Evolutionary conservation across 2,797 vertebrate species (phyloP), one percentile per base, ranked within the genome.

Genomic region (Rhyacichthys aspro): DNA sequence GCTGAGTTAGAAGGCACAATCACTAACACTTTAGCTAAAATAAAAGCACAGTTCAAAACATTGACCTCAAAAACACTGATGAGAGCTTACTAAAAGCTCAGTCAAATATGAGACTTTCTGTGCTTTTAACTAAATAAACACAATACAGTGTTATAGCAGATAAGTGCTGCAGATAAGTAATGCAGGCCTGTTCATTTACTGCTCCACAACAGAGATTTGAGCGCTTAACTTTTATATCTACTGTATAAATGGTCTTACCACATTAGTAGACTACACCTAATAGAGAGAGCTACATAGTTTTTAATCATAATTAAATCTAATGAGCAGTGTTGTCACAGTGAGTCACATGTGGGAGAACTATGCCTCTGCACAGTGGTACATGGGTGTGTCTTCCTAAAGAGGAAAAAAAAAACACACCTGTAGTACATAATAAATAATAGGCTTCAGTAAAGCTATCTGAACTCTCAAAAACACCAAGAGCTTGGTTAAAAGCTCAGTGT

Each of bases 31-130:
- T 50, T 17, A 52, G 49, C 23, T 28, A 28, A 28, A 28, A 52
- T 52, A 52, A 52, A 52, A 52, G 49, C 47, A n/a, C 9, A 5
- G 16, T 16, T 53, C 37, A 39, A 16, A 53, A 53, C 50, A 53
- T 23, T 53, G 50, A 41, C 11, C 50, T 39, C 36, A 53, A 36
- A 53, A 39, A 41, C 23, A 53, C 23, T 53, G 50, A 53, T 53
- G 50, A 53, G 28, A 15, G 42, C 37, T 37, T 37, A 47, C 50
- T 53, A 39, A 53, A 23, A 12, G 19, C 50, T n/a, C 17, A 9
- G 18, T 17, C 17, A 34, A 52, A 16, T 14, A 18, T 38, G 1
- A 28, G 23, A 28, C 23, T 2, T 2, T 28, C 2, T 28, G 2
- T 28, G 23, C 23, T 28, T 28, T 6, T 28, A 5, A 28, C 23